Evolutionary conservation across 1,140 invertebrate genomes (phyloP), one percentile per base, ranked within the genome.

Genomic region (Leptinotarsa defecta): DNA sequence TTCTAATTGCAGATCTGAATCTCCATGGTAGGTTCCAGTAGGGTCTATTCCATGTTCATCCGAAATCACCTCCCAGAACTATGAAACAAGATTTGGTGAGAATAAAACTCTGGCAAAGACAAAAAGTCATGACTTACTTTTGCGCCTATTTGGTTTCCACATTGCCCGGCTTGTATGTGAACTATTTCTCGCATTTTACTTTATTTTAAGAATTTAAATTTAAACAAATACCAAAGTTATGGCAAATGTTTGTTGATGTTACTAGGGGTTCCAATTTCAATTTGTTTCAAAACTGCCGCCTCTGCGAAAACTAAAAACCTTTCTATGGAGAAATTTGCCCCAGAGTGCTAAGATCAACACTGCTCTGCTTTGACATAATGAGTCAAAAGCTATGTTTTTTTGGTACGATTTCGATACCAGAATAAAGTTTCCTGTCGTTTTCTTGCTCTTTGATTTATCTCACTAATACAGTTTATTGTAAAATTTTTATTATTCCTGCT

Each of bases 21-120:
- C 94, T 20, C 94, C 95, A 76, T 94, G 91, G 83, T 96, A 96
- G 27, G 92, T 90, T 69, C 95, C 95, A 80, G 92, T 94, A 62
- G 94, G 93, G 88, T 96, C 94, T 81, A 96, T 96, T 73, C 95
- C 94, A 84, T 96, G 95, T 85, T 96, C 95, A 84, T 96, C 95
- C 57, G 94, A 96, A 79, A 97, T 96, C 48, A 97, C 92, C 88
- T 94, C 93, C 93, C 93, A 94, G 86, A 94, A 94, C 93, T 94
- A 86, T 11, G 88, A 88, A 20, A 57, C 0, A 61, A 75, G 8
- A 48, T 19, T 65, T 27, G 61, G 20, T 27, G 6, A 62, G 48
- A 34, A n/a, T 74, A 13, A 74, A 68, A 74, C 17, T 27, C 68
- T 11, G n/a, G 8, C n/a, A 76, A 17, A 61, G 20, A 67, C n/a